Evolutionary conservation across 2,797 vertebrate species (phyloP), one percentile per base, ranked within the genome.

Genomic region (Pangasius mekongensis): DNA sequence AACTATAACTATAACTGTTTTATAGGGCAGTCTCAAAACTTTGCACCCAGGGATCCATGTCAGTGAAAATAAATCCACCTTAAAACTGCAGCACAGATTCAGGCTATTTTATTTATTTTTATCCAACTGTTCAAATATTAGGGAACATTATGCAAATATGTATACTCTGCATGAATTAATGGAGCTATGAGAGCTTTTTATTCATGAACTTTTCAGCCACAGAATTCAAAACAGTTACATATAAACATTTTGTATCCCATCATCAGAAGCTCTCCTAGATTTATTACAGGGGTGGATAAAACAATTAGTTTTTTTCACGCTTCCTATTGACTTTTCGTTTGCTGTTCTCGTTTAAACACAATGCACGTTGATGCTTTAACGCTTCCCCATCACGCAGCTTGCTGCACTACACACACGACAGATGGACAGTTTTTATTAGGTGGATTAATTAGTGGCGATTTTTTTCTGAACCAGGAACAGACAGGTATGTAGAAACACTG

Each of bases 81-180:
- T 77, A 20, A 22, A 58, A 16, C 30, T 6, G 13, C 39, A 47
- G 36, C 58, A 18, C 27, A 9, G 81, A 62, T 83, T 47, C n/a
- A 20, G 56, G 52, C 77, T 36, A 16, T 83, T 83, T 82, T 43
- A 64, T 30, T 83, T 64, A 47, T 20, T 60, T 83, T 64, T 47
- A 64, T 83, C 36, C 60, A 66, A 83, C 58, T 83, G 39, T 83
- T 83, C 30, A 58, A 80, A 80, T 58, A 64, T 64, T 83, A 83
- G 39, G 81, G 39, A n/a, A n/a, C 20, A 60, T 82, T 62, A 82
- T 80, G 77, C 77, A 60, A 60, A 62, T 83, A 67, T 67, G 82
- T 66, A 62, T 52, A 83, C 62, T 83, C 56, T 39, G 78, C 78
- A 60, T 36, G 22, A 60, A 24, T 60, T 62, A n/a, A 62, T 64